Evolutionary conservation across 2,113 vertebrate species (phyloP).

Genomic region (Tichodroma muraria): DNA sequence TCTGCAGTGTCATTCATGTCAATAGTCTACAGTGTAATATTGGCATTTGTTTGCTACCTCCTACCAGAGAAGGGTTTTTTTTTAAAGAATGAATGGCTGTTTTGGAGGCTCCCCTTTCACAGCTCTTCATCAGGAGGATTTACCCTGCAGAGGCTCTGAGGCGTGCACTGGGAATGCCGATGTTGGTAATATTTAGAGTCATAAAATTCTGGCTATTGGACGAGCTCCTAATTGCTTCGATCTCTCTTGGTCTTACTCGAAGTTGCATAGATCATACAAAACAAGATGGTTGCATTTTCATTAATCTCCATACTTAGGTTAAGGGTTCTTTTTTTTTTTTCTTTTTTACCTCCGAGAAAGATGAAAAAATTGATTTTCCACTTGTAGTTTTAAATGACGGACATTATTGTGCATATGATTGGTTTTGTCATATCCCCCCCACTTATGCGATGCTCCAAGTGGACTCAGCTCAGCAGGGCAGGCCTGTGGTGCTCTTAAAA

Average conservation of each 20-base stretch:
- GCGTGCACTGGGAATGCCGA: not conserved
- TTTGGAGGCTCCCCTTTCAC: not conserved
- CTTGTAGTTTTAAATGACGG: slow-evolving; percentile 8
- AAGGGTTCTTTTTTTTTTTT: not conserved
- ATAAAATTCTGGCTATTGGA: slow-evolving; percentile 59
- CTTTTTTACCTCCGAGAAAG: not conserved
- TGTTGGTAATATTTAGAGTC: slow-evolving; percentile 21
- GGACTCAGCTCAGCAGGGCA: not conserved
- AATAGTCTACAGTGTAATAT: not conserved
- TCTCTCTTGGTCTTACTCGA: slow-evolving; percentile 45
- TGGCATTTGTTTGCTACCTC: not conserved
- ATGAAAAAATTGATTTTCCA: slow-evolving; percentile 34
- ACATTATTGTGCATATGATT: not conserved
- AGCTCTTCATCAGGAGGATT: slow-evolving; percentile 21
- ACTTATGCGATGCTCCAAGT: not conserved
- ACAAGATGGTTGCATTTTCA: slow-evolving; percentile 41
- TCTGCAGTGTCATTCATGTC: not conserved
- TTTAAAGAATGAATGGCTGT: not conserved
- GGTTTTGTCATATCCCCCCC: not conserved
- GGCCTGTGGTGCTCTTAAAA: not conserved
- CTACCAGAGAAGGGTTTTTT: not conserved
- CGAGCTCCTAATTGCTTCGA: slow-evolving; percentile 45
- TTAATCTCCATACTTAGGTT: slow-evolving; percentile 37
- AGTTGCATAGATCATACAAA: slow-evolving; percentile 36
- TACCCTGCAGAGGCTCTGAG: not conserved